Evolutionary conservation across 1,140 invertebrate species (phyloP).

Genomic region (Papilio machaon): DNA sequence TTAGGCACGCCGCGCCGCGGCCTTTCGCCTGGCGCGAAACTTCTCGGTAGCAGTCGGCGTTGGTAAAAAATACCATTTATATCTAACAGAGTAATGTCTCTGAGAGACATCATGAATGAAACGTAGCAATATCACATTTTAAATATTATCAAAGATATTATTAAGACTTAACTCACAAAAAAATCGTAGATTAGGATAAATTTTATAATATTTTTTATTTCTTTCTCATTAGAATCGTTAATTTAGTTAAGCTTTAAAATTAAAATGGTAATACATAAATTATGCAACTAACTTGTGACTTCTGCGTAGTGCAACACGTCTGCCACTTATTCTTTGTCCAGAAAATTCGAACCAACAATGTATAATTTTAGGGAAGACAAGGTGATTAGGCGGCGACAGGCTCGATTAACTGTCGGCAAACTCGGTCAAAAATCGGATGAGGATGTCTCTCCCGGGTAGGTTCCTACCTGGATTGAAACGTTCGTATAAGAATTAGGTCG

Average conservation of each 20-base stretch:
- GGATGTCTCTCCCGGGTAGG: conserved; percentile 12
- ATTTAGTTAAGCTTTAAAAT: background rate
- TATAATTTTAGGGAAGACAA: conserved; percentile 46
- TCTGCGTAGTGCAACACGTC: background rate
- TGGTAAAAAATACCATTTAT: conserved; percentile 49
- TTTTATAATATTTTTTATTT: background rate
- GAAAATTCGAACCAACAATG: conserved; percentile 40
- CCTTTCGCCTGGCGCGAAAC: conserved; percentile 43
- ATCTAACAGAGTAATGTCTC: conserved; percentile 33
- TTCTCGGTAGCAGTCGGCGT: conserved; percentile 58
- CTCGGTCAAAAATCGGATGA: conserved; percentile 5
- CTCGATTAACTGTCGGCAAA: conserved; percentile 46
- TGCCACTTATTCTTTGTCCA: conserved; percentile 41
- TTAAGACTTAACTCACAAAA: no score
- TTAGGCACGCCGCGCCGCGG: conserved; percentile 51
- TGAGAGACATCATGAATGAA: conserved; percentile 5
- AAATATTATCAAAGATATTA: no score
- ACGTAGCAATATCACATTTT: background rate
- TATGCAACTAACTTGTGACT: background rate
- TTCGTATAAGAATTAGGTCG: conserved; percentile 4
- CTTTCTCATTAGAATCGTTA: background rate
- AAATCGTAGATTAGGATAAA: no score
- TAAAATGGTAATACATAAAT: background rate
- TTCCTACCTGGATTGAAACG: conserved; percentile 28
- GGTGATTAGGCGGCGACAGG: conserved; percentile 60